These are phyloP conservation scores for Diorhabda carinulata DNA, from an alignment of 1,140 invertebrate species.

Conservation along the genomic window DNA sequence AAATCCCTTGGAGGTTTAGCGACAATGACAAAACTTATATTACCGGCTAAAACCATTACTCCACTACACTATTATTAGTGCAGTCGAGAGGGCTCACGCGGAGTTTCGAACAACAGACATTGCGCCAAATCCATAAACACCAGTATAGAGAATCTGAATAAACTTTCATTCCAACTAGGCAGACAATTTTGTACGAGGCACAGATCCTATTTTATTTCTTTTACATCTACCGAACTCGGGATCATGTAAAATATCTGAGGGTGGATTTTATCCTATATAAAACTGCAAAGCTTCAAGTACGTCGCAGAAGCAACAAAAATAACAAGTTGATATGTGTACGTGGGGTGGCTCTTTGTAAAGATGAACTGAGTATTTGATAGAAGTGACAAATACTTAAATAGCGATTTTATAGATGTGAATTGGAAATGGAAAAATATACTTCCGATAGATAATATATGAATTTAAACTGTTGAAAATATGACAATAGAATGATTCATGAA, in stretches of 20 bases:
- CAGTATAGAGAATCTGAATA: not conserved
- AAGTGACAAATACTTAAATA: not conserved
- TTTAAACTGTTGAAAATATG: no score
- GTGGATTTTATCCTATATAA: not conserved
- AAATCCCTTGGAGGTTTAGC: not conserved
- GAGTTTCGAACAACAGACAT: not conserved
- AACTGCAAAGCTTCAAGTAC: not conserved
- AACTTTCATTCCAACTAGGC: not conserved
- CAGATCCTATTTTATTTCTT: conserved; percentile 2
- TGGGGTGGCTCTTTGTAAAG: not conserved
- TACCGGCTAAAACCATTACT: not conserved
- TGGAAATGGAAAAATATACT: no score
- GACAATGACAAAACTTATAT: conserved; percentile 1
- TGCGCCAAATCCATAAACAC: not conserved
- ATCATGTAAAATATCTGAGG: not conserved
- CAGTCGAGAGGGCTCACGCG: not conserved
- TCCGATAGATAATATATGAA: no score
- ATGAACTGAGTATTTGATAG: not conserved
- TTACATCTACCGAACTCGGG: not conserved
- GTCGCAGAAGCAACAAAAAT: not conserved
- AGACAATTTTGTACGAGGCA: not conserved
- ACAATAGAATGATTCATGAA: no score
- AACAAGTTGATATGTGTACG: conserved; percentile 2
- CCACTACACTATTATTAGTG: not conserved
- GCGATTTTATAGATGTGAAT: no score